Percentiles rank a stretch among this genome's conserved stretches.
These are phyloP conservation scores for Metacarcinus magister DNA, from an alignment of 2,888 invertebrate species.

Conservation along the genomic window DNA sequence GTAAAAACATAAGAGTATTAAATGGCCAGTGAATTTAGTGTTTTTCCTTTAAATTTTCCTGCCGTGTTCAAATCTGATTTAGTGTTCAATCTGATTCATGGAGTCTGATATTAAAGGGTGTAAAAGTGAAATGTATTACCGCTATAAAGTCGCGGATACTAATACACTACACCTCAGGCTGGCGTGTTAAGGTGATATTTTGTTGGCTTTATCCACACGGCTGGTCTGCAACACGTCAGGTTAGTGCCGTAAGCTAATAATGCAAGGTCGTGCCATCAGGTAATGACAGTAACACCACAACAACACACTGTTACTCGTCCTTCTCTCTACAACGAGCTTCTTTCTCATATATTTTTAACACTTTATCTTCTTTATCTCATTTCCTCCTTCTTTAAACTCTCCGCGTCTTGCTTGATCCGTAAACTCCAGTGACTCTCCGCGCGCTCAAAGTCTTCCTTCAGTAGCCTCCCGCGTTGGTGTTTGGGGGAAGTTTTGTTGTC, in stretches of 20 bases:
- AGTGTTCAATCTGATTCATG: constrained; percentile 37
- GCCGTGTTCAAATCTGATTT: constrained; percentile 36
- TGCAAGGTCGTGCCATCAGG: background rate
- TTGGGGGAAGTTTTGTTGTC: constrained; percentile 28
- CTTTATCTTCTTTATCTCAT: background rate
- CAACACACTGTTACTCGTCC: background rate
- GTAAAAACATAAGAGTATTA: constrained; percentile 3
- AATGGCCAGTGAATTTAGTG: constrained; percentile 26
- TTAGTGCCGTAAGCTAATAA: background rate
- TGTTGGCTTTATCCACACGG: background rate
- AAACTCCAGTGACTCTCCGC: background rate
- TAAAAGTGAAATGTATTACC: background rate
- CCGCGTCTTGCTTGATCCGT: background rate
- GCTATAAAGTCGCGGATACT: background rate
- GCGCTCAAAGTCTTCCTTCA: constrained; percentile 26
- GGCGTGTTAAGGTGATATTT: background rate
- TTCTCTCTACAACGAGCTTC: background rate
- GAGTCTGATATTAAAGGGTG: constrained; percentile 36
- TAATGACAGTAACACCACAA: background rate
- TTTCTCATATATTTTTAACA: background rate
- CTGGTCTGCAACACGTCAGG: constrained; percentile 16
- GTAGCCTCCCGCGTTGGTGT: background rate
- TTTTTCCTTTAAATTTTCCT: constrained; percentile 17
- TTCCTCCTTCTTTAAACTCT: background rate
- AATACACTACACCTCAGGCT: constrained; percentile 11